Conservation (phyloP, 1,140 invertebrate species). For the Diachasmimorpha longicaudata region DNA sequence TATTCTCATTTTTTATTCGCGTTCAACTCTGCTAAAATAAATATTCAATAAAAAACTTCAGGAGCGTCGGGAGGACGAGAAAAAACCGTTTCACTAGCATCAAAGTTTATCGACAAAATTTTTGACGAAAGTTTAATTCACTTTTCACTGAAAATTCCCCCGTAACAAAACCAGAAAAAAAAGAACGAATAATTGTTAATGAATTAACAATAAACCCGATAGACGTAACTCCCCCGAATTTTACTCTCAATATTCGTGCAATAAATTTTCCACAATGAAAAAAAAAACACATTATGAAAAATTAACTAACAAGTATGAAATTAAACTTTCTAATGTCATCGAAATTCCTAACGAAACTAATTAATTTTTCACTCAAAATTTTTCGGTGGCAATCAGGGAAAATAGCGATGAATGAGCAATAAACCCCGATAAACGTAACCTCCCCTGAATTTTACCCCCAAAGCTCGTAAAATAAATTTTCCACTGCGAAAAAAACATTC, state of each 20-base stretch:
- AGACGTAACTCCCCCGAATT: not conserved
- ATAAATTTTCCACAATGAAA: no score
- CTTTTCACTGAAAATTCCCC: not conserved
- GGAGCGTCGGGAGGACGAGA: not conserved
- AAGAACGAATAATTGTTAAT: not conserved
- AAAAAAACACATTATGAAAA: not conserved
- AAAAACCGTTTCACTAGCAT: no score
- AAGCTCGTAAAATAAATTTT: not conserved
- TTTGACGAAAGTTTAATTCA: not conserved
- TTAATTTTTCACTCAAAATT: not conserved
- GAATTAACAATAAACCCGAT: not conserved
- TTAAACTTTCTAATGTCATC: no score
- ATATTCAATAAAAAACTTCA: not conserved
- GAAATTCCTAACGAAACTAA: no score
- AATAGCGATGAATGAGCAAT: not conserved
- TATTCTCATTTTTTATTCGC: not conserved
- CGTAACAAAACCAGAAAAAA: not conserved
- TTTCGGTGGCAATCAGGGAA: not conserved
- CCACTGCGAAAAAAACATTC: not conserved
- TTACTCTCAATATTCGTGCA: not conserved
- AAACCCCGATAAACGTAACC: not conserved
- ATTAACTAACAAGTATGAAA: constrained; percentile 8
- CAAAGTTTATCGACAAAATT: no score
- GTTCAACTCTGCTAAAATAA: not conserved
- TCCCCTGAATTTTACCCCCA: not conserved